Conservation (phyloP, 2,797 vertebrate species). For the Melopsittacus undulatus region DNA sequence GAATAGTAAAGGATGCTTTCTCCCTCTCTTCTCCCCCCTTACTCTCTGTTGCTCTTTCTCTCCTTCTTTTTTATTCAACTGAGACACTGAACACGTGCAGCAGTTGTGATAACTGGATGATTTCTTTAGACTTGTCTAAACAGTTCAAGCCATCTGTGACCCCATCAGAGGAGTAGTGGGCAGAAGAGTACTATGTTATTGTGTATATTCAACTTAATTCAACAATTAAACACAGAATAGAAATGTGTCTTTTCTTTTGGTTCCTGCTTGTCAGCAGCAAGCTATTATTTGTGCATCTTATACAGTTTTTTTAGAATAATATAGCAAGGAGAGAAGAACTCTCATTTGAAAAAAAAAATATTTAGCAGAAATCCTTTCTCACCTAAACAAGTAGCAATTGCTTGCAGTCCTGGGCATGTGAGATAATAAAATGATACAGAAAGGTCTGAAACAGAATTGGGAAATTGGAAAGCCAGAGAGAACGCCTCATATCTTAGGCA, state of each 20-base stretch:
- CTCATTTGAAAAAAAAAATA: background rate
- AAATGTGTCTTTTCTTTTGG: background rate
- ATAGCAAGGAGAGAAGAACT: background rate
- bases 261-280: background rate
- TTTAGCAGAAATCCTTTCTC: background rate
- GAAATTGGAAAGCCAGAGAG: background rate
- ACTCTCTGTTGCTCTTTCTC: background rate
- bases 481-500: background rate
- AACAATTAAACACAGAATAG: background rate
- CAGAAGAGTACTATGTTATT: background rate
- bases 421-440: background rate
- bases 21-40: background rate
- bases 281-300: background rate
- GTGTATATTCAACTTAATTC: background rate
- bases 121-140: background rate
- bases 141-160: constrained; percentile 14
- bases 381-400: background rate
- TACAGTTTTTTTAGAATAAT: background rate
- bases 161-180: background rate
- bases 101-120: background rate
- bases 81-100: background rate
- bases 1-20: background rate
- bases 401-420: background rate
- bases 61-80: background rate
- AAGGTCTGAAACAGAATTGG: background rate